phyloP scores from a whole-genome alignment of 2,797 vertebrate genomes.

The Sebastes wilsoni region DNA sequence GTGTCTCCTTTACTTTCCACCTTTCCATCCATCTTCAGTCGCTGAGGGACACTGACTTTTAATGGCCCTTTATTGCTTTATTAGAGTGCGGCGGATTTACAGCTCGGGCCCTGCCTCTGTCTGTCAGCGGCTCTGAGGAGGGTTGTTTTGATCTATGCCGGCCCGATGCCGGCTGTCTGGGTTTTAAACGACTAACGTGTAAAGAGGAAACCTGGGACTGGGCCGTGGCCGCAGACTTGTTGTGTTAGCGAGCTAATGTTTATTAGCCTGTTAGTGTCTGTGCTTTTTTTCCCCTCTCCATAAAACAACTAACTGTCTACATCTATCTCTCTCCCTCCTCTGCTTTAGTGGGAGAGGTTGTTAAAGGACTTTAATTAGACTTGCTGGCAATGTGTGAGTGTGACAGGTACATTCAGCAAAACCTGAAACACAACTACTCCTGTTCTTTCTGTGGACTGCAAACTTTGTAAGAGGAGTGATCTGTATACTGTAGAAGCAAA shows the following conservation, averaged over 20 bases:
- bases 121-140: conserved; percentile 56
- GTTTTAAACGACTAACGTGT: conserved; percentile 54
- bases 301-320: conserved; percentile 52
- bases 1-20: conserved; percentile 59
- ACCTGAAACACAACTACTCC: background rate
- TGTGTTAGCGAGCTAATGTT: conserved; percentile 55
- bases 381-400: conserved; percentile 10
- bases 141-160: conserved; percentile 56
- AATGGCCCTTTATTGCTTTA: conserved; percentile 77
- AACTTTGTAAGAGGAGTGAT: background rate
- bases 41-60: conserved; percentile 72
- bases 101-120: conserved; percentile 45
- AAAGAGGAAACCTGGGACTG: conserved; percentile 35
- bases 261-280: conserved; percentile 64
- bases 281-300: conserved; percentile 24
- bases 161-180: conserved; percentile 35
- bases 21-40: conserved; percentile 66
- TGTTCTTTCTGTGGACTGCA: background rate
- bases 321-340: background rate
- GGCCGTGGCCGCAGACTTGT: conserved; percentile 18
- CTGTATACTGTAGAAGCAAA: no score
- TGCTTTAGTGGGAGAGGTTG: conserved; percentile 19
- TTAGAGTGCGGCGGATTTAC: conserved; percentile 75
- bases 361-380: conserved; percentile 37
- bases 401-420: conserved; percentile 19